Conservation (phyloP, 2,797 vertebrate genomes). For the Orestias chungarensis region DNA sequence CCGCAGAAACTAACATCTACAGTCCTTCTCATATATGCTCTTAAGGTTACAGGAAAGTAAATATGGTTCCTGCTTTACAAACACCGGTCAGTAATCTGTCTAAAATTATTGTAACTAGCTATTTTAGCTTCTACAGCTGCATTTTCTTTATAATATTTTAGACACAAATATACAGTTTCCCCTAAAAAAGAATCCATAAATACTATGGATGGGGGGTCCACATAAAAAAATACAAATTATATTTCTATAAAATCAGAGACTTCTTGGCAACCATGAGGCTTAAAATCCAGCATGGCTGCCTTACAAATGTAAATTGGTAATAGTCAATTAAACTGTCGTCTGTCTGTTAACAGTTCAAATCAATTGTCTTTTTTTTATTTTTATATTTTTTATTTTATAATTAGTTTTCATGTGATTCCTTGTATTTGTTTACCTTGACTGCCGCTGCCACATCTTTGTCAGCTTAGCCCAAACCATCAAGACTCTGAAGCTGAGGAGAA, state of each 20-base stretch:
- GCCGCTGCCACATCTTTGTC: constrained; percentile 84
- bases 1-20: no score
- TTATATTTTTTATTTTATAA: no score
- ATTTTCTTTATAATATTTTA: neutral
- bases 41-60: no score
- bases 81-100: no score
- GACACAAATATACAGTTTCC: no score
- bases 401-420: neutral
- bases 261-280: neutral
- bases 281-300: neutral
- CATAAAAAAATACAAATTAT: neutral
- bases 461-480: constrained; percentile 92
- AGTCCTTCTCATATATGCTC: no score
- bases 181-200: neutral
- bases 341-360: neutral
- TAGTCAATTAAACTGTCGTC: neutral
- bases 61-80: no score
- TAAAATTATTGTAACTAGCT: neutral
- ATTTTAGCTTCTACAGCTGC: neutral
- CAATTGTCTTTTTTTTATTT: neutral
- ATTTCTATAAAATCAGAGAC: neutral
- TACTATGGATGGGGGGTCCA: neutral
- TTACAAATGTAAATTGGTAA: neutral
- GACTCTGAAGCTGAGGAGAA: constrained; percentile 88
- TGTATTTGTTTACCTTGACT: constrained; percentile 80